Percentiles rank a stretch among this genome's conserved stretches.
Evolutionary conservation across 2,113 vertebrate species (phyloP).

Genomic region (Syngnathus typhle): DNA sequence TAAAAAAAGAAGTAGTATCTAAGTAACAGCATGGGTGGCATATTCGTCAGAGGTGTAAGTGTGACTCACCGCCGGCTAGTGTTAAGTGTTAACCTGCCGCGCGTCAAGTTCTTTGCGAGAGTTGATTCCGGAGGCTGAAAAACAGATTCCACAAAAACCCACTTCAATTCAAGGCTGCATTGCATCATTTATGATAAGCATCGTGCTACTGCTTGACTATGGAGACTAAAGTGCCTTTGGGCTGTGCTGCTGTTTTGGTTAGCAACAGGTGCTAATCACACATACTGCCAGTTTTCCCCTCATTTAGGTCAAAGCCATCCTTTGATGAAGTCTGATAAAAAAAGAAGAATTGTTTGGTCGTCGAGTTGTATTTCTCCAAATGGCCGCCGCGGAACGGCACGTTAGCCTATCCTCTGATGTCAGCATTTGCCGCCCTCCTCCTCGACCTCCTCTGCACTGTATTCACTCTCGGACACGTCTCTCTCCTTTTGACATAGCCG

Average conservation of each 20-base stretch:
- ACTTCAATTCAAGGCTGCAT: not conserved
- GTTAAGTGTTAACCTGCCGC: not conserved
- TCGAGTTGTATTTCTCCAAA: not conserved
- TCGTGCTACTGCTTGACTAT: not conserved
- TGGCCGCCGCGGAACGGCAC: not conserved
- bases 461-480: conserved; percentile 59
- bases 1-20: not conserved
- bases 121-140: not conserved
- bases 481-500: conserved; percentile 64
- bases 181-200: not conserved
- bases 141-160: not conserved
- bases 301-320: not conserved
- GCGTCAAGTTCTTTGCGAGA: not conserved
- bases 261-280: not conserved
- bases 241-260: not conserved
- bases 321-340: not conserved
- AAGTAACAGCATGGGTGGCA: not conserved
- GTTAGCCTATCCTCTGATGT: not conserved
- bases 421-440: conserved; percentile 10
- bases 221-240: not conserved
- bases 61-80: not conserved
- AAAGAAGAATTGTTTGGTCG: not conserved
- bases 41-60: not conserved
- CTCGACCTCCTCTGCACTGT: conserved; percentile 42
- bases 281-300: not conserved